Evolutionary conservation across 2,888 invertebrate genomes (phyloP).

Genomic region (Entomobrya proxima): DNA sequence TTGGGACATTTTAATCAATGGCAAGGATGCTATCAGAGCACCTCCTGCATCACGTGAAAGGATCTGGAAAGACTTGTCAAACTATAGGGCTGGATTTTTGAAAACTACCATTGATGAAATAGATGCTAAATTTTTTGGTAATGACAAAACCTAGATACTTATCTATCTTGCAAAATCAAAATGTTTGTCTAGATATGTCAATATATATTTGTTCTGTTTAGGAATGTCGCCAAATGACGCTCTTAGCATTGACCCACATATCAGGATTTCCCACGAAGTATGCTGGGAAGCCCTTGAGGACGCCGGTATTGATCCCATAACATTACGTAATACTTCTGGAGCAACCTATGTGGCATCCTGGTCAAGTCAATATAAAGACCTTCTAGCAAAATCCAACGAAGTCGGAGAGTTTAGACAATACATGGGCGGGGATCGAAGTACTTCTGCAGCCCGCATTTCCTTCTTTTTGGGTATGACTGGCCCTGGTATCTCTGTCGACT

Average conservation of each 20-base stretch:
- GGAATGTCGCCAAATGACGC: slow-evolving; percentile 43
- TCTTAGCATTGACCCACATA: slow-evolving; percentile 23
- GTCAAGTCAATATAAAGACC: slow-evolving; percentile 20
- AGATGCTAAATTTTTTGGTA: neutral
- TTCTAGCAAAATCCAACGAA: neutral
- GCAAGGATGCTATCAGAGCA: neutral
- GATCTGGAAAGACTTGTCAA: neutral
- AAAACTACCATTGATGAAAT: neutral
- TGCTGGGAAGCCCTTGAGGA: slow-evolving; percentile 35
- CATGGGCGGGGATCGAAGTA: slow-evolving; percentile 57
- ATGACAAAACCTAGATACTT: neutral
- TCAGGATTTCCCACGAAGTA: slow-evolving; percentile 17
- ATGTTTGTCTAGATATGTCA: neutral
- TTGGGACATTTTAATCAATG: no score
- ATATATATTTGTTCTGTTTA: slow-evolving; percentile 12
- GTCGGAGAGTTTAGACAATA: slow-evolving; percentile 39
- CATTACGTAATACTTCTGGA: neutral
- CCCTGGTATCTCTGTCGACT: slow-evolving; percentile 49
- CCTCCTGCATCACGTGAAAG: neutral
- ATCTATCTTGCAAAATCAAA: neutral
- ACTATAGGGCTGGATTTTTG: neutral
- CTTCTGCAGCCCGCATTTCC: slow-evolving; percentile 50
- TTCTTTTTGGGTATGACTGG: slow-evolving; percentile 63
- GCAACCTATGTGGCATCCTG: slow-evolving; percentile 38
- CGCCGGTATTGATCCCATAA: slow-evolving; percentile 10